Percentiles rank a stretch among this genome's conserved stretches.
Conservation (phyloP, 2,113 vertebrate species). For the Colistium nudipinnis region DNA sequence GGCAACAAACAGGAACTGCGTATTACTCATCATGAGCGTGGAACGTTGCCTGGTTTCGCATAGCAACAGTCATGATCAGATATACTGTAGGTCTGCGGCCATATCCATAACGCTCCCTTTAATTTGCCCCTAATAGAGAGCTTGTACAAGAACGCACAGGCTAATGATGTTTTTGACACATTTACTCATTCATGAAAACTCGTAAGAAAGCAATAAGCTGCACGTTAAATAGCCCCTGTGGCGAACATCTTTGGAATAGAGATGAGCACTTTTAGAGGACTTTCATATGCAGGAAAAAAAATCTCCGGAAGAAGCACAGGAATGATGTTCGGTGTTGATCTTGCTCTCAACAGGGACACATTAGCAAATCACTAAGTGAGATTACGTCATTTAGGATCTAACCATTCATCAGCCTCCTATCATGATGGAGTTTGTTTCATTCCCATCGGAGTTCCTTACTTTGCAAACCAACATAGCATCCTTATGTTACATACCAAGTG, state of each 20-base stretch:
- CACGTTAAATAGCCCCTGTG: background rate
- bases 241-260: background rate
- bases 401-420: constrained; percentile 17
- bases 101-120: constrained; percentile 11
- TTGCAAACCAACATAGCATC: constrained; percentile 9
- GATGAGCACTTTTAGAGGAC: background rate
- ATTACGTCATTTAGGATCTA: constrained; percentile 34
- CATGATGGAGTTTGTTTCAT: constrained; percentile 20
- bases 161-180: background rate
- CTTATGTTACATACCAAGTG: background rate
- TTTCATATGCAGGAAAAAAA: constrained; percentile 13
- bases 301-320: background rate
- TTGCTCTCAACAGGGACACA: constrained; percentile 8
- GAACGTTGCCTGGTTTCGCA: constrained; percentile 61
- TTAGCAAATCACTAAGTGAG: constrained; percentile 30
- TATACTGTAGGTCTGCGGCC: constrained; percentile 34
- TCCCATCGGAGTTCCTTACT: constrained; percentile 25
- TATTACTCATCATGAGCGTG: constrained; percentile 62
- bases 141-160: background rate
- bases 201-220: background rate
- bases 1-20: constrained; percentile 66
- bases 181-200: background rate
- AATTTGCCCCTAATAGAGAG: background rate
- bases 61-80: constrained; percentile 68
- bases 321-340: constrained; percentile 8